Evolutionary conservation across 92 coral and sea anemone species (phyloP), one percentile per base, ranked within the genome.

Genomic region (Paragorgia papillata): DNA sequence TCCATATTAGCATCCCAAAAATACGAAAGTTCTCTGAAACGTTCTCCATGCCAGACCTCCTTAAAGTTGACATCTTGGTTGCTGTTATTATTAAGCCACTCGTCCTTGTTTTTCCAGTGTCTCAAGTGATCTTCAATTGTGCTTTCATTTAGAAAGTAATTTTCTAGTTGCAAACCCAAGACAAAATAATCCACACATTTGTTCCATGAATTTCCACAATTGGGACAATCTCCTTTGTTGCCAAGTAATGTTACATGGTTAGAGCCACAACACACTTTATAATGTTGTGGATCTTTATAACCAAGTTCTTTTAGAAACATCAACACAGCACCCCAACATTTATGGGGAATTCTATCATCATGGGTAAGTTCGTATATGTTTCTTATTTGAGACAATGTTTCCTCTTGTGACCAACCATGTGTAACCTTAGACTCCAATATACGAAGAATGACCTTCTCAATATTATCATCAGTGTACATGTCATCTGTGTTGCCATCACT

Each of bases 41-140:
- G 43, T 14, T 82, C 25, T 0, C 90, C 95, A 83, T 89, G 86
- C 88, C 90, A 86, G 15, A n/a, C n/a, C n/a, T n/a, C n/a, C n/a
- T n/a, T n/a, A n/a, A n/a, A n/a, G n/a, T n/a, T n/a, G n/a, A n/a
- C n/a, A n/a, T n/a, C n/a, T n/a, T n/a, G n/a, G n/a, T n/a, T n/a
- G n/a, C n/a, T n/a, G n/a, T n/a, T n/a, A n/a, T n/a, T n/a, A n/a
- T n/a, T n/a, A n/a, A n/a, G n/a, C n/a, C n/a, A 80, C n/a, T 79
- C 79, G 19, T 79, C 71, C 14, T 56, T 64, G 7, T 81, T 80
- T 15, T 74, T 44, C 93, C 93, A 86, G 35, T 89, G 93, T 1
- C 62, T 69, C 27, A 85, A 53, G 79, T 89, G 88, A 58, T 80
- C 74, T 48, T 62, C 46, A 2, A 30, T 61, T 9, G 29, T 82